phyloP scores from a whole-genome alignment of 2,888 invertebrate species.

The Stenodema calcarata region DNA sequence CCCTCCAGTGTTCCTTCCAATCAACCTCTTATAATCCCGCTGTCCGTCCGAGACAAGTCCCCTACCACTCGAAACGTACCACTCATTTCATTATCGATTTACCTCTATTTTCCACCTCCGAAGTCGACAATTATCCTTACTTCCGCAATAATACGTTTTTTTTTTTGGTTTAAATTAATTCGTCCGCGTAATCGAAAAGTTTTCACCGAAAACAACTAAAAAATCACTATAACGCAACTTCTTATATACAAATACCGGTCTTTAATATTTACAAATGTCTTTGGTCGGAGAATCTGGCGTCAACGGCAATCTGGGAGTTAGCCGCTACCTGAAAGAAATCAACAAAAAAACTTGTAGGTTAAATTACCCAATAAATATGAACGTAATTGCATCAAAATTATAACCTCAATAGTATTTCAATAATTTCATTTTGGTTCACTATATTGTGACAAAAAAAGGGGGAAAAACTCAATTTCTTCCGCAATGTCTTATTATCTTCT shows the following conservation, averaged over 20 bases:
- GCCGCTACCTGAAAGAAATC: slow-evolving; percentile 27
- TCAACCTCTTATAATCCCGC: neutral
- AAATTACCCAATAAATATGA: too few relatives aligned
- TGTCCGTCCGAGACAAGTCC: neutral
- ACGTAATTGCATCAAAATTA: too few relatives aligned
- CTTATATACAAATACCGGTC: slow-evolving; percentile 16
- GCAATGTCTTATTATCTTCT: too few relatives aligned
- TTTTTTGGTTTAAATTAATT: neutral
- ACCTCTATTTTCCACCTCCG: neutral
- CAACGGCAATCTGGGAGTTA: slow-evolving; percentile 4
- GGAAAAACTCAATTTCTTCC: too few relatives aligned
- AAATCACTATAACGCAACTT: neutral
- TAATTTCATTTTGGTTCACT: too few relatives aligned
- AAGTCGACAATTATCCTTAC: neutral
- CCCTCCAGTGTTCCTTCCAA: neutral
- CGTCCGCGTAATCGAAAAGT: neutral
- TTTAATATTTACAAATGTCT: slow-evolving; percentile 47
- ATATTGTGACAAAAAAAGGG: too few relatives aligned
- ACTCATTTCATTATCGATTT: neutral
- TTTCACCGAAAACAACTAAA: neutral
- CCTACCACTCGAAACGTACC: neutral
- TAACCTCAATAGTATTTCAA: too few relatives aligned
- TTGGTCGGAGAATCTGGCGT: slow-evolving; percentile 40
- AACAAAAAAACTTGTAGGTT: neutral
- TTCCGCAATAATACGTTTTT: neutral